Percentiles rank a stretch among this genome's conserved stretches.
Evolutionary conservation across 2,888 invertebrate species (phyloP).

Genomic region (Lysandra bellargus): DNA sequence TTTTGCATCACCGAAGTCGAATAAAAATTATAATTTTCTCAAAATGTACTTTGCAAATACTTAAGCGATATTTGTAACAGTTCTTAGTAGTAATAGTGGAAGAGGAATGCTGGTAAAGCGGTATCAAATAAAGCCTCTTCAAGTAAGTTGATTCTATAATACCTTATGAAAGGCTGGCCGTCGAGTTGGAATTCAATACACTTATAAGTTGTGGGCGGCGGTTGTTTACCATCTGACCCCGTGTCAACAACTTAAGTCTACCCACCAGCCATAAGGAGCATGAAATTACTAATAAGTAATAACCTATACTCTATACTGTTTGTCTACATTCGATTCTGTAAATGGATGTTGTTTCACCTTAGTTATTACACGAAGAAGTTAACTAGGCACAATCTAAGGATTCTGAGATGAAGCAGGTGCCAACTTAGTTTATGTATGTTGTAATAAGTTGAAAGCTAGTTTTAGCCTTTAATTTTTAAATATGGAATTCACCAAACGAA

Average conservation of each 20-base stretch:
- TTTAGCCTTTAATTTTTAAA: too few relatives aligned
- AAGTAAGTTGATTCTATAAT: constrained; percentile 19
- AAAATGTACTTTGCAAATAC: not conserved
- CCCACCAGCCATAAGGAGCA: constrained; percentile 17
- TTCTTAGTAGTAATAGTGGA: not conserved
- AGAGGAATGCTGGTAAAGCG: not conserved
- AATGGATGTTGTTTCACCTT: not conserved
- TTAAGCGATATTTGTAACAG: not conserved
- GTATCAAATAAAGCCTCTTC: constrained; percentile 17
- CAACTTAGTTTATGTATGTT: too few relatives aligned
- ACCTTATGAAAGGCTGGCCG: constrained; percentile 23
- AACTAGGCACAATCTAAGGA: too few relatives aligned
- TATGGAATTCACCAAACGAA: too few relatives aligned
- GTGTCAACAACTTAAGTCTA: constrained; percentile 27
- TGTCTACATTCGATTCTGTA: not conserved
- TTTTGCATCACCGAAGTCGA: too few relatives aligned
- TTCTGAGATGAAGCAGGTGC: too few relatives aligned
- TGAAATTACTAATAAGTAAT: constrained; percentile 33
- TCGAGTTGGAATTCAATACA: constrained; percentile 58
- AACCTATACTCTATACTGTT: not conserved
- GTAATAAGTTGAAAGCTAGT: too few relatives aligned
- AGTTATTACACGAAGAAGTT: too few relatives aligned
- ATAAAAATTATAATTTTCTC: too few relatives aligned
- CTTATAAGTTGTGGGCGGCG: constrained; percentile 65
- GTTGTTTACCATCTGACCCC: constrained; percentile 64